These are phyloP conservation scores for Nomada ferruginata DNA, from an alignment of 2,888 invertebrate genomes.

Conservation along the genomic window DNA sequence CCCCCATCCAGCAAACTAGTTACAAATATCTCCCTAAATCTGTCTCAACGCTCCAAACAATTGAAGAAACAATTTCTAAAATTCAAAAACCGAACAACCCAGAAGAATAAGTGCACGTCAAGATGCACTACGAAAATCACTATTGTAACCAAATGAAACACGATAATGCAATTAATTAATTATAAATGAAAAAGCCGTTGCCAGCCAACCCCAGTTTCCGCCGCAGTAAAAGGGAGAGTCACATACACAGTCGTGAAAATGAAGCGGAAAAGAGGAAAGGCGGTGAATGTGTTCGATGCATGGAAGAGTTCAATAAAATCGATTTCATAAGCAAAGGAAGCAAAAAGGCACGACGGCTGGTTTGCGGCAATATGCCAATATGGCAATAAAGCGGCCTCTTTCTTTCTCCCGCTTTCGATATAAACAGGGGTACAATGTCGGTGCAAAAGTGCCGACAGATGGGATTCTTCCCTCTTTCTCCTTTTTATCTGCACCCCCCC, in stretches of 20 bases:
- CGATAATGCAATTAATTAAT: neutral
- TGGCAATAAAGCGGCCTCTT: constrained; percentile 64
- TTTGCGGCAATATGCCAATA: constrained; percentile 72
- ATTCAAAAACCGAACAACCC: too few species aligned
- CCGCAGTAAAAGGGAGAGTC: neutral
- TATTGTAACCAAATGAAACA: neutral
- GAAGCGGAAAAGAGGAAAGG: neutral
- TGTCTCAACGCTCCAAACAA: too few species aligned
- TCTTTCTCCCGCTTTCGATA: constrained; percentile 48
- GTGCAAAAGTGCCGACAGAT: constrained; percentile 73
- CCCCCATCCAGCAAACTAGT: too few species aligned
- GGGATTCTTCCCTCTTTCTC: constrained; percentile 63
- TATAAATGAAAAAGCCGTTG: neutral
- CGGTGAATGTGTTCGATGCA: neutral
- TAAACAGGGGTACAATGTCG: constrained; percentile 71
- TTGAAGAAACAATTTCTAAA: too few species aligned
- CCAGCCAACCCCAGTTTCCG: neutral
- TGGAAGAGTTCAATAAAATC: constrained; percentile 39
- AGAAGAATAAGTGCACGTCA: neutral
- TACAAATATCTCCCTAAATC: too few species aligned
- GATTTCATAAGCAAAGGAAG: constrained; percentile 47
- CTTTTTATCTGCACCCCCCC: constrained; percentile 38
- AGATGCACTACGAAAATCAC: neutral
- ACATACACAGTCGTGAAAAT: constrained; percentile 4
- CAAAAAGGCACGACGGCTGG: constrained; percentile 51